These are phyloP conservation scores for Ardeotis arabs DNA, from an alignment of 2,113 vertebrate genomes.

Conservation along the genomic window DNA sequence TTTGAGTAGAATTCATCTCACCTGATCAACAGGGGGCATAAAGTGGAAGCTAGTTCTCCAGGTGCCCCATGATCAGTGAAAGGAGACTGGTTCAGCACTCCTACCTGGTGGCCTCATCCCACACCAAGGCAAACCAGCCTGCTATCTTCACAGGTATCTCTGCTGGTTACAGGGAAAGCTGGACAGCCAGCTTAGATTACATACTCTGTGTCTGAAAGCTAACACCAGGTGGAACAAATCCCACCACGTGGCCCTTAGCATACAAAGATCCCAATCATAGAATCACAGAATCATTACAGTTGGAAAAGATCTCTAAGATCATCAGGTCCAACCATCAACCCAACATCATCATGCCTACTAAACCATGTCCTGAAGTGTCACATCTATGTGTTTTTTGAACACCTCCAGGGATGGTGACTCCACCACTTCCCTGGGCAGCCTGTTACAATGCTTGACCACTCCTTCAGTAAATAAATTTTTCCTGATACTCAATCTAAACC, in stretches of 20 bases:
- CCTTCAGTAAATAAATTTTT: too few relatives aligned
- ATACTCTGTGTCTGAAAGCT: not conserved
- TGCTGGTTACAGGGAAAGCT: not conserved
- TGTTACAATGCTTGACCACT: too few relatives aligned
- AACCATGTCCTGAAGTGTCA: too few relatives aligned
- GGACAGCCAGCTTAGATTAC: not conserved
- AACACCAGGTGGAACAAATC: not conserved
- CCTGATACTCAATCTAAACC: too few relatives aligned
- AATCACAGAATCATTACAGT: too few relatives aligned
- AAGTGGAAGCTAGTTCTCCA: not conserved
- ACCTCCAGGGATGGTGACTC: too few relatives aligned
- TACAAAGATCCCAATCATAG: not conserved
- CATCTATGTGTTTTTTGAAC: too few relatives aligned
- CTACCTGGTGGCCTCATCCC: not conserved
- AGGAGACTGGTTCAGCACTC: not conserved
- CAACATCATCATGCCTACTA: too few relatives aligned
- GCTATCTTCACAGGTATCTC: not conserved
- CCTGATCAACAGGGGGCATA: not conserved
- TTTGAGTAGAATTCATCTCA: not conserved
- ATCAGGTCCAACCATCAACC: too few relatives aligned
- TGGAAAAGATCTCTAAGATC: too few relatives aligned
- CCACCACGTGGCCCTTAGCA: rapidly evolving
- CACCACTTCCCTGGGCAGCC: too few relatives aligned
- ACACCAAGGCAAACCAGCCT: not conserved
- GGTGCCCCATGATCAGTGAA: not conserved